Conservation (phyloP, 2,797 vertebrate species). For the Coluber constrictor region DNA sequence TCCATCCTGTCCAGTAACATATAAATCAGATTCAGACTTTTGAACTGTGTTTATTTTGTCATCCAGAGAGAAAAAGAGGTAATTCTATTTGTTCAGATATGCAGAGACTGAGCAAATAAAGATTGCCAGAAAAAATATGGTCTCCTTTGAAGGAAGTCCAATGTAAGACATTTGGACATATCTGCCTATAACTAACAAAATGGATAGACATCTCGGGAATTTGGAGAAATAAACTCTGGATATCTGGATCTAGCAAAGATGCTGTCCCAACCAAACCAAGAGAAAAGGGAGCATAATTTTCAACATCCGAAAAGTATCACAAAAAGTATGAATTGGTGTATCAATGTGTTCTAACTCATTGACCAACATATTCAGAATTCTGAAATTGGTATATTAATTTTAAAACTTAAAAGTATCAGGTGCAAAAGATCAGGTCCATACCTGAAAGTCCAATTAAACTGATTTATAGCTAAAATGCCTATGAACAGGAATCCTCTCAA, state of each 20-base stretch:
- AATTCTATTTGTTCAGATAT: slow-evolving; percentile 44
- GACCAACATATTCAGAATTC: background rate
- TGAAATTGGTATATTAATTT: background rate
- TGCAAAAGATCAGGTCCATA: background rate
- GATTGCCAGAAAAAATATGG: slow-evolving; percentile 32
- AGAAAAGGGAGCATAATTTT: background rate
- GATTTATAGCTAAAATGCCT: background rate
- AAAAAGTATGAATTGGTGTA: background rate
- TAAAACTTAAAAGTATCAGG: background rate
- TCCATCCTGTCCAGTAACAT: slow-evolving; percentile 6
- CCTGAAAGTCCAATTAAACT: background rate
- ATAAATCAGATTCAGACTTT: slow-evolving; percentile 36
- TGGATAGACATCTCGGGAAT: slow-evolving; percentile 20
- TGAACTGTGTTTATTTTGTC: slow-evolving; percentile 36
- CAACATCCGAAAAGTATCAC: background rate
- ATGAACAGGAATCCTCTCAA: background rate
- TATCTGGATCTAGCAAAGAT: background rate
- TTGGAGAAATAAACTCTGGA: slow-evolving; percentile 28
- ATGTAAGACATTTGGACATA: slow-evolving; percentile 37
- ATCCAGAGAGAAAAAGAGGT: slow-evolving; percentile 3
- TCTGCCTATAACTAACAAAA: slow-evolving; percentile 39
- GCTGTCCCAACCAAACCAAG: background rate
- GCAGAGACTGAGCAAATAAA: slow-evolving; percentile 2
- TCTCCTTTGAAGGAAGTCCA: slow-evolving; percentile 43
- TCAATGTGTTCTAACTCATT: background rate